These are phyloP conservation scores for Criorhina ranunculi DNA, from an alignment of 2,888 invertebrate species.

Conservation along the genomic window DNA sequence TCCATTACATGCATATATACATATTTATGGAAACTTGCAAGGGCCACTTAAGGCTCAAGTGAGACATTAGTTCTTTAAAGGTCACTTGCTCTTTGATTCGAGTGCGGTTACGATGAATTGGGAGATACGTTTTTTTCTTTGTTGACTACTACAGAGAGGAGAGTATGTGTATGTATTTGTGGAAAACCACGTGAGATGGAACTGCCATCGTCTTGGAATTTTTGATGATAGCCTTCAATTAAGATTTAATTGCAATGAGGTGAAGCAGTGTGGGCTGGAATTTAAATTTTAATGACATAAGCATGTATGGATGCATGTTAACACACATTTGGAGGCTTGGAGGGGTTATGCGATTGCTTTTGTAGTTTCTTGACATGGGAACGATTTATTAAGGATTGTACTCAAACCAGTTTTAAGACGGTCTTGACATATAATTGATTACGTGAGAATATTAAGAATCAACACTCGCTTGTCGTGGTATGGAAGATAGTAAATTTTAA, in stretches of 20 bases:
- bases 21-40: conserved; percentile 66
- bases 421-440: too few species aligned
- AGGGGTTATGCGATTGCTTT: not conserved
- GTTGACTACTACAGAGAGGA: not conserved
- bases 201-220: conserved; percentile 33
- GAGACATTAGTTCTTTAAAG: conserved; percentile 73
- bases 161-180: not conserved
- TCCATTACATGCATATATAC: conserved; percentile 60
- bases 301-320: too few species aligned
- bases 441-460: too few species aligned
- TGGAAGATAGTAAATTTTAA: too few species aligned
- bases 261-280: conserved; percentile 51
- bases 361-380: not conserved
- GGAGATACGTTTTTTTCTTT: conserved; percentile 27
- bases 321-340: not conserved
- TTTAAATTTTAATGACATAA: conserved; percentile 19
- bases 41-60: conserved; percentile 69
- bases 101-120: not conserved
- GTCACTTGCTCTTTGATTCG: conserved; percentile 55
- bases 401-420: too few species aligned
- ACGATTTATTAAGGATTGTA: too few species aligned
- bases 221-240: conserved; percentile 60
- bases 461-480: too few species aligned
- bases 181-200: not conserved
- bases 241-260: conserved; percentile 59